These are phyloP conservation scores for Anoplolepis gracilipes DNA, from an alignment of 1,140 invertebrate species.

Conservation along the genomic window DNA sequence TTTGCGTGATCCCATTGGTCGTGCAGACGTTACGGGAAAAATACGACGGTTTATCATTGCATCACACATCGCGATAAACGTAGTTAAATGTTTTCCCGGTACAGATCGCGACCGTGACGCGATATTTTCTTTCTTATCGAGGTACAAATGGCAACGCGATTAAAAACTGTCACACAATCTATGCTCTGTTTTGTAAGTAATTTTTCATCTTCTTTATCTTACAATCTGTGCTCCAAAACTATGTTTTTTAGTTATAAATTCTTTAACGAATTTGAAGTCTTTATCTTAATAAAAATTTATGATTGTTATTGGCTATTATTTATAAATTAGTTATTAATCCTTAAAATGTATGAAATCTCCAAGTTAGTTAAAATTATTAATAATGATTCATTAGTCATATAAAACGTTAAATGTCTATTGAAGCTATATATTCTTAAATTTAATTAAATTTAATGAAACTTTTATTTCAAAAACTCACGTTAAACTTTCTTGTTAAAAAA, in stretches of 20 bases:
- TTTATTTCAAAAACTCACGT: no score
- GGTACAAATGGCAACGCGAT: not conserved
- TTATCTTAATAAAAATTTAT: not conserved
- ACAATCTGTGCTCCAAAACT: not conserved
- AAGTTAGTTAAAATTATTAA: not conserved
- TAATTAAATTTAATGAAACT: conserved; percentile 13
- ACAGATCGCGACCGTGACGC: not conserved
- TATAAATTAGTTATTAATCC: not conserved
- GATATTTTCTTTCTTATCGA: not conserved
- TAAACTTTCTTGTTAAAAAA: not conserved
- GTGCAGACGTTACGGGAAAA: not conserved
- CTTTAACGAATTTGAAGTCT: not conserved
- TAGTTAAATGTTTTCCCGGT: conserved; percentile 11
- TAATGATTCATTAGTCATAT: not conserved
- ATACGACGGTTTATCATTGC: conserved; percentile 16
- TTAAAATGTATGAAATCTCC: not conserved
- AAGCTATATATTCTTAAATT: not conserved
- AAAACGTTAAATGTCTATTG: not conserved
- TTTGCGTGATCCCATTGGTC: not conserved
- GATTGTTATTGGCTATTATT: not conserved
- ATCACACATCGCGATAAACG: not conserved
- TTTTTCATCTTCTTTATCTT: not conserved
- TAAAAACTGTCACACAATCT: not conserved
- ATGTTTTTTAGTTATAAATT: not conserved
- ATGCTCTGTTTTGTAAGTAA: not conserved